These are phyloP conservation scores for Trissolcus japonicus DNA, from an alignment of 2,888 invertebrate species.

Conservation along the genomic window DNA sequence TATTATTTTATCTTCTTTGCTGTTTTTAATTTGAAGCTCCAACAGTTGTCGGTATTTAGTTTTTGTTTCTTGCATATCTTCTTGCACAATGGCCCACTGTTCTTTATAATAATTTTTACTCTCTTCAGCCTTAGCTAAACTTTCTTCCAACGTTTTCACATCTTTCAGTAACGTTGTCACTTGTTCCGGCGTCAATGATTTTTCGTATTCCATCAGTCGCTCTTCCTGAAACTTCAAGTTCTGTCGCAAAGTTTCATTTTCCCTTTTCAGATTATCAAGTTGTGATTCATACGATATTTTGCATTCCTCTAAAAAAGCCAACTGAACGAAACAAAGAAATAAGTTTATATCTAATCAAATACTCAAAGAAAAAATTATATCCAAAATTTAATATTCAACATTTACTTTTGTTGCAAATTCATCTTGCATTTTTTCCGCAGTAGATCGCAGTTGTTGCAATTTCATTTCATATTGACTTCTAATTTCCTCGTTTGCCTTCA, in stretches of 20 bases:
- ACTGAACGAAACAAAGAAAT: slow-evolving; percentile 54
- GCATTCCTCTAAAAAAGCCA: slow-evolving; percentile 64
- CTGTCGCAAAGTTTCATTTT: slow-evolving; percentile 66
- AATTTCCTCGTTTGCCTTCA: slow-evolving; percentile 79
- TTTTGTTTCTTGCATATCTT: slow-evolving; percentile 82
- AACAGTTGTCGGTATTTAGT: slow-evolving; percentile 78
- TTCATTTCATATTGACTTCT: slow-evolving; percentile 80
- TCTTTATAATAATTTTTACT: slow-evolving; percentile 86
- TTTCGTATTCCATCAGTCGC: slow-evolving; percentile 72
- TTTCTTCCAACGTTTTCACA: slow-evolving; percentile 81
- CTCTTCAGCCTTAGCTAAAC: slow-evolving; percentile 80
- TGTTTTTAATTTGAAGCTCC: slow-evolving; percentile 78
- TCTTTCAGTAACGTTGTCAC: slow-evolving; percentile 82
- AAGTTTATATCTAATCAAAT: not conserved
- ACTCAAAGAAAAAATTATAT: not conserved
- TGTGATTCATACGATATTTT: slow-evolving; percentile 64
- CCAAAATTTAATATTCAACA: slow-evolving; percentile 8
- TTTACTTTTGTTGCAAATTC: slow-evolving; percentile 79
- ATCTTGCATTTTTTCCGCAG: slow-evolving; percentile 79
- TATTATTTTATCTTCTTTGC: slow-evolving; percentile 71
- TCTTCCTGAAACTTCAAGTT: slow-evolving; percentile 64
- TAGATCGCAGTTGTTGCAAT: slow-evolving; percentile 79
- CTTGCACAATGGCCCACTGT: slow-evolving; percentile 84
- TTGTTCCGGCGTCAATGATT: slow-evolving; percentile 82
- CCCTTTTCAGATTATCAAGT: slow-evolving; percentile 64